Percentiles rank a stretch among this genome's conserved stretches.
These are phyloP conservation scores for Sarcophaga variegata DNA, from an alignment of 2,888 invertebrate genomes.

Conservation along the genomic window DNA sequence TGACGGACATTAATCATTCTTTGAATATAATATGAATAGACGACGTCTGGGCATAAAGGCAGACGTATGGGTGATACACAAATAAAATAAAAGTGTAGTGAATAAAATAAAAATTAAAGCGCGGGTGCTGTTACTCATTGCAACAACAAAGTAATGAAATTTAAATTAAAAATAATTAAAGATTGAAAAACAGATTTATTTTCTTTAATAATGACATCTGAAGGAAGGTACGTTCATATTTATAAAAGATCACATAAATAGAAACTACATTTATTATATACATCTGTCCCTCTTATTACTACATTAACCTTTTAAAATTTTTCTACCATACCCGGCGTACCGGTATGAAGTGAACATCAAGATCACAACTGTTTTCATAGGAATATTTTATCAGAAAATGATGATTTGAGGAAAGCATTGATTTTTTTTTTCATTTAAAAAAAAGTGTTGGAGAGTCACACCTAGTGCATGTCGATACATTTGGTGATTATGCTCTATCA, in stretches of 20 bases:
- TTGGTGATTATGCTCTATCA: no score
- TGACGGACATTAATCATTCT: constrained; percentile 68
- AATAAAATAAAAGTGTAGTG: constrained; percentile 8
- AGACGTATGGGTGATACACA: neutral
- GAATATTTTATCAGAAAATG: no score
- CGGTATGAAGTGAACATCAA: no score
- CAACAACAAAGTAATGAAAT: constrained; percentile 42
- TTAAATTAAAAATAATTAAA: constrained; percentile 59
- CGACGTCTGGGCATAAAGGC: neutral
- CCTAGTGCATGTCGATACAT: no score
- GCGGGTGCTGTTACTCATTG: constrained; percentile 46
- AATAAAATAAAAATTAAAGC: constrained; percentile 46
- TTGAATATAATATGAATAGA: constrained; percentile 40
- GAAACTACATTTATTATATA: no score
- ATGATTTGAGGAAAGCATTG: no score
- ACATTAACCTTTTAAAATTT: no score
- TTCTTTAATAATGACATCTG: constrained; percentile 11
- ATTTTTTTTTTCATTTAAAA: no score
- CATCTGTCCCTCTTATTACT: neutral
- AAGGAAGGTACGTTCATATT: neutral
- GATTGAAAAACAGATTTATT: constrained; percentile 33
- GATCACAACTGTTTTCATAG: no score
- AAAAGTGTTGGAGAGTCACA: no score
- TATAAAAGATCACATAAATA: constrained; percentile 5
- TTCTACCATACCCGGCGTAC: no score